phyloP scores from a whole-genome alignment of 2,888 invertebrate genomes.

The Formica aserva region DNA sequence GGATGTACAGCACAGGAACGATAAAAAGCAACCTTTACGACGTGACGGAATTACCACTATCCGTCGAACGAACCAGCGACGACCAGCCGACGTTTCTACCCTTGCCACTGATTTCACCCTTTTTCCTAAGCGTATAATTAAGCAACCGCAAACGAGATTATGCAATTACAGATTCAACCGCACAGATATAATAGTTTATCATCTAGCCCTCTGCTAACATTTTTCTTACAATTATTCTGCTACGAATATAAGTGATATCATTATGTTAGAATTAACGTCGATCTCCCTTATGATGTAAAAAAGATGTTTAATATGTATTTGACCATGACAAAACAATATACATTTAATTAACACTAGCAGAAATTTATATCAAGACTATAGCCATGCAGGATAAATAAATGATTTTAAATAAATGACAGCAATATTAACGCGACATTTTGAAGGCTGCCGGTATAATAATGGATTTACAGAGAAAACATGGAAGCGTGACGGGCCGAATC shows the following conservation, averaged over 20 bases:
- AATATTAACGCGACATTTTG: slow-evolving; percentile 21
- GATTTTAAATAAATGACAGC: slow-evolving; percentile 44
- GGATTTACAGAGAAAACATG: slow-evolving; percentile 80
- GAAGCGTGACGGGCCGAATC: slow-evolving; percentile 75
- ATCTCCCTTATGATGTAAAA: not conserved
- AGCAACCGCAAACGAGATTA: slow-evolving; percentile 72
- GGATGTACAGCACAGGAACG: slow-evolving; percentile 71
- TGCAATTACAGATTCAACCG: slow-evolving; percentile 70
- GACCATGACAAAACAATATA: not conserved
- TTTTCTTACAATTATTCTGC: not conserved
- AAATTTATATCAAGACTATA: not conserved
- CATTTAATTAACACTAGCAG: not conserved
- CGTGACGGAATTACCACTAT: slow-evolving; percentile 83
- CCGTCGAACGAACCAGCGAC: slow-evolving; percentile 72
- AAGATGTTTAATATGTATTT: not conserved
- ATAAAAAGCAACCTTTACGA: slow-evolving; percentile 84
- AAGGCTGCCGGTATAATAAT: slow-evolving; percentile 66
- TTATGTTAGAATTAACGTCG: not conserved
- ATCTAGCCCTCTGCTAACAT: not conserved
- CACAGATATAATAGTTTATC: slow-evolving; percentile 34
- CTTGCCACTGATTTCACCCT: slow-evolving; percentile 62
- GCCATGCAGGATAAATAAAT: not conserved
- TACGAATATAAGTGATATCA: not conserved
- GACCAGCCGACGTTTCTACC: slow-evolving; percentile 53
- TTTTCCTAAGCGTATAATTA: slow-evolving; percentile 79